phyloP scores from a whole-genome alignment of 2,113 vertebrate species.

The Grus americana region DNA sequence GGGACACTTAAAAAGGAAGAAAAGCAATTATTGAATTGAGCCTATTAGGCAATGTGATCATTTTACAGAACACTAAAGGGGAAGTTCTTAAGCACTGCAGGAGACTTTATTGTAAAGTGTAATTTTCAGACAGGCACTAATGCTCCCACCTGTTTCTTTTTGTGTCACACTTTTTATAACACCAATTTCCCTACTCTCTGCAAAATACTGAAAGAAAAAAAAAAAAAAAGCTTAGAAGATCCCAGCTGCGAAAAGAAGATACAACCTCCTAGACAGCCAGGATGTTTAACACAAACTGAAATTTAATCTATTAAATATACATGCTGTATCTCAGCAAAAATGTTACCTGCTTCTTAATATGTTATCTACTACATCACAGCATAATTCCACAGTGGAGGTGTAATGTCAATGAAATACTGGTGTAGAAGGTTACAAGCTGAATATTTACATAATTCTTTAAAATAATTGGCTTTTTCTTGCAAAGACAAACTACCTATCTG shows the following conservation, averaged over 20 bases:
- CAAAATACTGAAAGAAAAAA: neutral
- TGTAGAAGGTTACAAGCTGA: conserved; percentile 2
- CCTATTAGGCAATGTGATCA: conserved; percentile 25
- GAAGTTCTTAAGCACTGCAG: conserved; percentile 27
- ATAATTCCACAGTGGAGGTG: neutral
- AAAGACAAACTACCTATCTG: conserved; percentile 22
- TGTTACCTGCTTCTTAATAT: neutral
- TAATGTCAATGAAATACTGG: conserved; percentile 26
- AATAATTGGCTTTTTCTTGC: conserved; percentile 64
- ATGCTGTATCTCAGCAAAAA: conserved; percentile 11
- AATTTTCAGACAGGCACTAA: conserved; percentile 48
- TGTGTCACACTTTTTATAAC: conserved; percentile 34
- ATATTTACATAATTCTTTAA: conserved; percentile 63
- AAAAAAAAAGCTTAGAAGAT: neutral
- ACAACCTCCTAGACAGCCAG: neutral
- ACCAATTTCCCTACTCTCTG: neutral
- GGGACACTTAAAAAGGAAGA: neutral
- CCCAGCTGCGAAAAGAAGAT: conserved; percentile 10
- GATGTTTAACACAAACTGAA: neutral
- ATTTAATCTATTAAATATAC: neutral
- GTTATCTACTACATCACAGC: neutral
- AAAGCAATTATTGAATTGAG: conserved; percentile 43
- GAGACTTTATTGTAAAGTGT: conserved; percentile 29
- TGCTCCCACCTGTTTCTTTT: conserved; percentile 38
- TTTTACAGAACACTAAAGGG: conserved; percentile 34